These are phyloP conservation scores for Bostrychus sinensis DNA, from an alignment of 2,113 vertebrate species.

Conservation along the genomic window DNA sequence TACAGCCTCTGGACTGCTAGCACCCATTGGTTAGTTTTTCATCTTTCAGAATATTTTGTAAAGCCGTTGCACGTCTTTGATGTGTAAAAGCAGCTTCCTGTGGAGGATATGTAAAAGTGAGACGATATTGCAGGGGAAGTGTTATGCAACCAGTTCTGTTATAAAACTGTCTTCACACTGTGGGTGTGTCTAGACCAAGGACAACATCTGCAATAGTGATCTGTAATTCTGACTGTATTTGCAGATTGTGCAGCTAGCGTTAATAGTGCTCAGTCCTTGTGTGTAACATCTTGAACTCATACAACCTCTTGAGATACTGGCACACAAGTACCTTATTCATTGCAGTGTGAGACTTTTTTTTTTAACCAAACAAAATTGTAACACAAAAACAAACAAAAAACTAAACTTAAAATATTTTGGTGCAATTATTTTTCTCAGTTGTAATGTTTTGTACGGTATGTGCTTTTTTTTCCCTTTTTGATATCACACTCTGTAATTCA, in stretches of 20 bases:
- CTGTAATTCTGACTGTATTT: background rate
- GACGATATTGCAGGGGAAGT: background rate
- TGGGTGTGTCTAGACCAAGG: background rate
- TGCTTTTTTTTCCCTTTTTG: no score
- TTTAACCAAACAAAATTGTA: no score
- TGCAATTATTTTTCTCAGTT: no score
- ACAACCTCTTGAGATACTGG: no score
- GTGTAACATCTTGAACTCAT: background rate
- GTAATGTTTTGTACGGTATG: no score
- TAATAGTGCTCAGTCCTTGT: background rate
- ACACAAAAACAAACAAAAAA: no score
- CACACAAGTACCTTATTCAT: no score
- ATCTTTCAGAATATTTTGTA: background rate
- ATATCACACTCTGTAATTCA: no score
- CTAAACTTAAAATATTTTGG: no score
- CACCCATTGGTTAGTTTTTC: background rate
- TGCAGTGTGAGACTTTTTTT: no score
- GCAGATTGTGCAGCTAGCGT: background rate
- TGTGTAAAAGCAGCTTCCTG: background rate
- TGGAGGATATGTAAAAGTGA: background rate
- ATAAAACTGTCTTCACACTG: slow-evolving; percentile 18
- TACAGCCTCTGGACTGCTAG: no score
- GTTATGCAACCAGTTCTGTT: slow-evolving; percentile 13
- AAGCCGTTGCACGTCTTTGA: background rate
- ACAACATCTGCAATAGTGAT: background rate